Evolutionary conservation across 2,888 invertebrate genomes (phyloP).

Genomic region (Drosophila rellima): DNA sequence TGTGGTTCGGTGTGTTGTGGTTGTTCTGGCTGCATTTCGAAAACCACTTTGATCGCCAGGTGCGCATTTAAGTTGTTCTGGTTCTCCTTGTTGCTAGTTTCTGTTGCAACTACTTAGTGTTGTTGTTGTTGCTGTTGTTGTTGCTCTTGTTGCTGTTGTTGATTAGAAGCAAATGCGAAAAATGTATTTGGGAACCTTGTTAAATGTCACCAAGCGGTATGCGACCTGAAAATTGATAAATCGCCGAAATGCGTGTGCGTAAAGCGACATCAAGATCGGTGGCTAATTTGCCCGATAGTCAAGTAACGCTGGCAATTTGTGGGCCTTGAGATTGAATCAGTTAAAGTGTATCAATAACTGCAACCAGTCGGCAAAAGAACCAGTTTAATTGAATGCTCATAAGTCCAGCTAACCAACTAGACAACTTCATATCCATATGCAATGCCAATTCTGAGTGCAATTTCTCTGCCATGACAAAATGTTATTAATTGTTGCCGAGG

Average conservation of each 20-base stretch:
- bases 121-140: conserved; percentile 27
- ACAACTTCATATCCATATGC: background rate
- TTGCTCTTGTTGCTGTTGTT: conserved; percentile 13
- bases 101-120: conserved; percentile 24
- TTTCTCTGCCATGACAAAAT: conserved; percentile 80
- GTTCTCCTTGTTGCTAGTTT: conserved; percentile 69
- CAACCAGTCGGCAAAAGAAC: conserved; percentile 25
- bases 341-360: conserved; percentile 36
- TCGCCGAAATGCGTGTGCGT: conserved; percentile 73
- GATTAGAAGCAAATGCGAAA: conserved; percentile 50
- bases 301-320: conserved; percentile 60
- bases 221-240: conserved; percentile 79
- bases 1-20: conserved; percentile 30
- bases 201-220: conserved; percentile 73
- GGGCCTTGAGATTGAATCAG: conserved; percentile 63
- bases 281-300: conserved; percentile 55
- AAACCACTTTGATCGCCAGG: conserved; percentile 78
- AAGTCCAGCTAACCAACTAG: background rate
- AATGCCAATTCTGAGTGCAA: conserved; percentile 53
- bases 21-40: conserved; percentile 62
- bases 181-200: conserved; percentile 72
- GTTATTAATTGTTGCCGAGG: conserved; percentile 74
- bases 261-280: conserved; percentile 50
- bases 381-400: conserved; percentile 50
- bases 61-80: conserved; percentile 75